These are phyloP conservation scores for Disparrhopalites patrizii DNA, from an alignment of 2,888 invertebrate genomes.

Conservation along the genomic window DNA sequence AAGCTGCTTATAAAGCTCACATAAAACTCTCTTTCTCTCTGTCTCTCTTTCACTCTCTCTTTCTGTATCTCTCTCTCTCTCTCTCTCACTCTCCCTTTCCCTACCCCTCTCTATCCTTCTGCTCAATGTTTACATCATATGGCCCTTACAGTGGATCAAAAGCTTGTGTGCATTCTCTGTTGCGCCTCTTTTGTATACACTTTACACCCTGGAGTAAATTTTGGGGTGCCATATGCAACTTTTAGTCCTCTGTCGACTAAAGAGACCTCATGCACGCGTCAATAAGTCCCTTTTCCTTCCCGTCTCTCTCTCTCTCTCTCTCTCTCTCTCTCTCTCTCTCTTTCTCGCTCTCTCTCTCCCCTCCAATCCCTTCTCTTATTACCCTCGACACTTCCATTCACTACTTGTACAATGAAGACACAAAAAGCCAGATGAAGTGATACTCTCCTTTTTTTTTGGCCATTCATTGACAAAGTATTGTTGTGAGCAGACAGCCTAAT, in stretches of 20 bases:
- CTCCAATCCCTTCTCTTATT: background rate
- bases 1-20: slow-evolving; percentile 3
- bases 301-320: background rate
- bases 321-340: background rate
- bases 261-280: background rate
- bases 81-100: too few species aligned
- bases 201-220: slow-evolving; percentile 21
- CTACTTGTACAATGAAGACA: too few species aligned
- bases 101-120: too few species aligned
- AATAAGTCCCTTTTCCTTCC: background rate
- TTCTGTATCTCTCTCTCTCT: too few species aligned
- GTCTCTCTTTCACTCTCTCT: too few species aligned
- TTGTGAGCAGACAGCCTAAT: too few species aligned
- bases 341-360: background rate
- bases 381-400: too few species aligned
- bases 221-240: slow-evolving; percentile 11
- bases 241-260: background rate
- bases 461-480: too few species aligned
- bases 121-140: slow-evolving; percentile 29
- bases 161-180: background rate
- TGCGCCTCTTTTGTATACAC: background rate
- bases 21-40: too few species aligned
- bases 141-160: slow-evolving; percentile 12
- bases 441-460: too few species aligned
- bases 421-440: too few species aligned